phyloP scores from a whole-genome alignment of 2,113 vertebrate species.

The Aphyosemion australe region DNA sequence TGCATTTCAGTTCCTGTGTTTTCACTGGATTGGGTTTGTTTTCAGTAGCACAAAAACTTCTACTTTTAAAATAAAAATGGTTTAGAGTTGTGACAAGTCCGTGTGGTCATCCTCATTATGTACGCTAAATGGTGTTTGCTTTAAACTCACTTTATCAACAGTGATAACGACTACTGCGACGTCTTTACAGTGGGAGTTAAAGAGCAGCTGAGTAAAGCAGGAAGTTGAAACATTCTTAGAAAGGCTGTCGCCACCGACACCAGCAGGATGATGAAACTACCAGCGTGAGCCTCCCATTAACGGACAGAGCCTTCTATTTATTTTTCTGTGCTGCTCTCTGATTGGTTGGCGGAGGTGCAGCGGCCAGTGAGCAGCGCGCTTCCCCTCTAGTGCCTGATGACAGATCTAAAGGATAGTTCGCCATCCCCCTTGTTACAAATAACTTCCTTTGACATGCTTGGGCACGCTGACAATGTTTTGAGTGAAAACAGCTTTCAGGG shows the following conservation, averaged over 20 bases:
- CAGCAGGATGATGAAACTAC: slow-evolving; percentile 58
- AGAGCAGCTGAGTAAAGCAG: slow-evolving; percentile 20
- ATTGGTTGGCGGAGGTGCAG: slow-evolving; percentile 72
- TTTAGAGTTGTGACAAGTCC: neutral
- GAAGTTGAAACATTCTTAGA: slow-evolving; percentile 36
- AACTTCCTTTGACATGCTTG: slow-evolving; percentile 81
- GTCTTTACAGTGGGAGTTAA: slow-evolving; percentile 20
- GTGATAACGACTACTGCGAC: neutral
- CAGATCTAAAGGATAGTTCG: slow-evolving; percentile 80
- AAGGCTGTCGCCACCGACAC: slow-evolving; percentile 36
- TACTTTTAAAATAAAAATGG: neutral
- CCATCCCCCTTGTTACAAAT: slow-evolving; percentile 79
- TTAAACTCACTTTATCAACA: neutral
- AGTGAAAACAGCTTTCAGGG: slow-evolving; percentile 81
- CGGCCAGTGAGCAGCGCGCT: slow-evolving; percentile 56
- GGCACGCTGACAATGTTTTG: slow-evolving; percentile 79
- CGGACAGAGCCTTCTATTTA: slow-evolving; percentile 62
- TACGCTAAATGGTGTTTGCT: slow-evolving; percentile 14
- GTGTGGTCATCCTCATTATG: neutral
- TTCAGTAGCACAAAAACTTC: too few relatives aligned
- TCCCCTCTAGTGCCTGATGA: slow-evolving; percentile 68
- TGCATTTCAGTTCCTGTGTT: neutral
- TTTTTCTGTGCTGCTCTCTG: slow-evolving; percentile 59
- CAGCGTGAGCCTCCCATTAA: slow-evolving; percentile 51
- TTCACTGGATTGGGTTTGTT: neutral